Evolutionary conservation across 1,140 invertebrate species (phyloP).

Genomic region (Babylonia areolata): DNA sequence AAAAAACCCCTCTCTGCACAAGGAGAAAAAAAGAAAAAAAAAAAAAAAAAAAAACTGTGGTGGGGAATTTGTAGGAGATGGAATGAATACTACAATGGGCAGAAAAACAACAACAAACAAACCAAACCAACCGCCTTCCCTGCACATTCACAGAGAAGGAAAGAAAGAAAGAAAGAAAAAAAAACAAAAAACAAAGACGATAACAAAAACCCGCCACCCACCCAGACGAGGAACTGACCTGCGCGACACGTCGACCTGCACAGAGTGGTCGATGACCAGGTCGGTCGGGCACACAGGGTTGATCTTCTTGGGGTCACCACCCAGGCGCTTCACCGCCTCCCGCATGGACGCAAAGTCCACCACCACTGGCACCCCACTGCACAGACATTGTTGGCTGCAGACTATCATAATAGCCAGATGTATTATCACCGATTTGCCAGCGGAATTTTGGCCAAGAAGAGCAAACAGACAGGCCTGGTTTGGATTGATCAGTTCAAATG

Average conservation of each 20-base stretch:
- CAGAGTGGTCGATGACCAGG: slow-evolving; percentile 98
- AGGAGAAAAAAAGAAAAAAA: too few species aligned
- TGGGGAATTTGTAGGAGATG: too few species aligned
- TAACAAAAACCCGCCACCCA: not conserved
- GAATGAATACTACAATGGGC: too few species aligned
- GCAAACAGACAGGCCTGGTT: too few species aligned
- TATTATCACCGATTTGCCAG: too few species aligned
- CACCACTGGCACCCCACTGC: slow-evolving; percentile 97
- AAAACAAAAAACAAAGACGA: not conserved
- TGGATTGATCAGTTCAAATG: too few species aligned
- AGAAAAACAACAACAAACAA: too few species aligned
- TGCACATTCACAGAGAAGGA: not conserved
- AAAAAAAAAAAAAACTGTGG: too few species aligned
- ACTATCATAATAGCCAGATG: too few species aligned
- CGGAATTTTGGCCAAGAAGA: too few species aligned
- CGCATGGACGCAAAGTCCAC: slow-evolving; percentile 99
- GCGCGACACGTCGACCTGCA: slow-evolving; percentile 96
- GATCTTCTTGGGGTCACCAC: slow-evolving; percentile 93
- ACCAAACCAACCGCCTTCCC: too few species aligned
- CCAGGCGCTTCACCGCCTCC: slow-evolving; percentile 92
- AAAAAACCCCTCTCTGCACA: too few species aligned
- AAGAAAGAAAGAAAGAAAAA: not conserved
- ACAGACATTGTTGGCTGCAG: slow-evolving; percentile 74
- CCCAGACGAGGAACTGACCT: slow-evolving; percentile 79
- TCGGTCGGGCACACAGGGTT: slow-evolving; percentile 98